A percentile compares a stretch with the other conserved stretches of the same genome.
phyloP scores from a whole-genome alignment of 2,888 invertebrate species.

The Eupeodes latifasciatus region DNA sequence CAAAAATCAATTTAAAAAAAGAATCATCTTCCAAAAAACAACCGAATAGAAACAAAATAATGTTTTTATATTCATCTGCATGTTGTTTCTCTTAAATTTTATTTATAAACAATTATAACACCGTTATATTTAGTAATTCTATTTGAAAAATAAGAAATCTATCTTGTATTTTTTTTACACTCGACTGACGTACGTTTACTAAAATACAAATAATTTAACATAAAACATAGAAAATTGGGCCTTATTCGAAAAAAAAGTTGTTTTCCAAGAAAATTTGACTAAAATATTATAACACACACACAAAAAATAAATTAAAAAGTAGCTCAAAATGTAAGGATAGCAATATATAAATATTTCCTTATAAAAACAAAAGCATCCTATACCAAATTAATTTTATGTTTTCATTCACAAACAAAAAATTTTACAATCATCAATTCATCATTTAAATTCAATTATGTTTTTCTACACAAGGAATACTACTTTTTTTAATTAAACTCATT shows the following conservation, averaged over 20 bases:
- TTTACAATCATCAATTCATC: background rate
- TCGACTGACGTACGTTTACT: conserved; percentile 67
- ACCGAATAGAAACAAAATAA: conserved; percentile 35
- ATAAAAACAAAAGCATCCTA: conserved; percentile 29
- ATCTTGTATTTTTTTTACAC: conserved; percentile 58
- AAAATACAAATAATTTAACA: conserved; percentile 14
- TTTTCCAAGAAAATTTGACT: conserved; percentile 33
- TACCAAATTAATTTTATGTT: conserved; percentile 46
- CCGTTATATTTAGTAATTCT: conserved; percentile 54
- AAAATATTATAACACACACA: conserved; percentile 14
- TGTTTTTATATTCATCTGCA: conserved; percentile 50
- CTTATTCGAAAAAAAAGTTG: conserved; percentile 35
- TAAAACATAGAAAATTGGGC: conserved; percentile 35
- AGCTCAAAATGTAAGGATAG: conserved; percentile 48
- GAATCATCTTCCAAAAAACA: conserved; percentile 8
- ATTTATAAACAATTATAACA: conserved; percentile 55
- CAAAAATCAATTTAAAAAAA: conserved; percentile 18
- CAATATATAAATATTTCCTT: conserved; percentile 55
- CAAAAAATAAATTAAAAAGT: conserved; percentile 25
- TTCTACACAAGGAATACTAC: conserved; percentile 28
- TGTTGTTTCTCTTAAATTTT: conserved; percentile 29
- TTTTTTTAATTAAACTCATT: conserved; percentile 39
- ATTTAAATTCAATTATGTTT: conserved; percentile 39
- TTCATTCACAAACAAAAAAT: conserved; percentile 5
- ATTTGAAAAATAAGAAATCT: conserved; percentile 49